Evolutionary conservation across 2,888 invertebrate genomes (phyloP), one percentile per base, ranked within the genome.

Genomic region (Chaetoderma sp.): DNA sequence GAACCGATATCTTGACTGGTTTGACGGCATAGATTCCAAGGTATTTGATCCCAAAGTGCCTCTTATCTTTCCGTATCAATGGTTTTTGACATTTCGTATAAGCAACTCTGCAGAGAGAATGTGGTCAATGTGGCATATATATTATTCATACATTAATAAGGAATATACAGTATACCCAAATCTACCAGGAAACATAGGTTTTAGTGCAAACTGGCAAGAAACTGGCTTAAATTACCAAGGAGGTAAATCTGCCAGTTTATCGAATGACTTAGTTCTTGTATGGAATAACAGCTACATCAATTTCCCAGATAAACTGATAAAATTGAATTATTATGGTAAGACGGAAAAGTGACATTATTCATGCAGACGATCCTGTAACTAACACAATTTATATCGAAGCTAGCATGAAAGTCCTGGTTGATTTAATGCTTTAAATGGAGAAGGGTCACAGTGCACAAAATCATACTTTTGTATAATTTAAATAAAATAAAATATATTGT

Each of bases 51-150:
- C 81, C 0, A 60, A 67, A 27, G 79, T 82, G 8, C 74, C 78
- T 0, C 75, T 73, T 2, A 71, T 78, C 36, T 25, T 77, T 4
- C 75, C 76, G 82, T 82, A 78, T 63, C 55, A 71, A 27, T 52
- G 45, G 0, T 76, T 74, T 36, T 44, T 71, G 4, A 58, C 52
- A n/a, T 13, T 28, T 4, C 73, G 74, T 27, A 18, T n/a, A 21
- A 49, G 47, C 8, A 13, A n/a, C 13, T 69, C 66, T 13, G 59
- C 74, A 1, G 72, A 76, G 18, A 66, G 71, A 3, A 79, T 82
- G 76, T 81, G 81, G 81, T 75, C 78, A 1, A 79, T 82, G 71
- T 82, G 82, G 82, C 74, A 79, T 60, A 77, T 80, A 6, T 77
- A 78, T 65, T 74, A 71, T 68, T 72, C 76, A 13, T 73, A 75